Conservation (phyloP, 2,797 vertebrate species). For the Gallinago nigripennis region DNA sequence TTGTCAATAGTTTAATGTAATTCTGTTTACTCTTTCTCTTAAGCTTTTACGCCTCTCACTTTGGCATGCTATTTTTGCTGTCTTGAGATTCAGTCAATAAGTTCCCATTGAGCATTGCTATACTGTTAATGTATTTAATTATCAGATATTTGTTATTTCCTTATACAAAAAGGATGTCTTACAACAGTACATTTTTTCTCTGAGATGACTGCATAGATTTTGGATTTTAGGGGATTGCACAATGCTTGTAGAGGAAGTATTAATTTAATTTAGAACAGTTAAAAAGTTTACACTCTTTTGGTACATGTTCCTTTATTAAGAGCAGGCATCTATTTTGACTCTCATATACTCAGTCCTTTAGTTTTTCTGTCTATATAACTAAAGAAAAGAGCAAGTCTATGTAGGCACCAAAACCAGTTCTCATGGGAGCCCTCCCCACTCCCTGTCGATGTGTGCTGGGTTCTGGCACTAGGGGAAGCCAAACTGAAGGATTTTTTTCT, state of each 20-base stretch:
- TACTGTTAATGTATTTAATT: neutral
- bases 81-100: neutral
- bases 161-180: neutral
- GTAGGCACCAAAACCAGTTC: neutral
- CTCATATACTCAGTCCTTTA: neutral
- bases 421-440: neutral
- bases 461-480: neutral
- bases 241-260: neutral
- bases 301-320: neutral
- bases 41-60: neutral
- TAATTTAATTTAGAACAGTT: neutral
- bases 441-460: neutral
- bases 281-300: neutral
- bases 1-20: neutral
- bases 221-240: neutral
- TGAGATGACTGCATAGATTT: neutral
- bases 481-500: neutral
- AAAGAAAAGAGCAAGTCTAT: neutral
- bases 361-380: neutral
- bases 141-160: neutral
- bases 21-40: neutral
- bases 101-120: neutral
- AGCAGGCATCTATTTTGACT: neutral
- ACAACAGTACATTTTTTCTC: neutral
- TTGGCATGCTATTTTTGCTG: neutral